Percentiles rank a stretch among this genome's conserved stretches.
Conservation (phyloP, 2,888 invertebrate genomes). For the Nymphalis c-album region DNA sequence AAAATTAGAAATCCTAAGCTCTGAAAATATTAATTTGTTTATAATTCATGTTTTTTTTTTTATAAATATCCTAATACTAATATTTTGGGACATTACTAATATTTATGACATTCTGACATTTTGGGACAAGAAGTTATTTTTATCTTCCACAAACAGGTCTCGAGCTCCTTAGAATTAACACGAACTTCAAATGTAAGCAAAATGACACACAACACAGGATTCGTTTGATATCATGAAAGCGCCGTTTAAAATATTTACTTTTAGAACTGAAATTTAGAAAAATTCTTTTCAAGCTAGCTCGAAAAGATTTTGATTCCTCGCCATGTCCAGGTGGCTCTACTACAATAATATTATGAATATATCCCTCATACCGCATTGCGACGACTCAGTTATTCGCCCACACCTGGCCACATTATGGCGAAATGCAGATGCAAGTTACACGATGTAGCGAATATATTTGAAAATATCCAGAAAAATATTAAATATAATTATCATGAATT, state of each 20-base stretch:
- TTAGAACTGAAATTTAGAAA: not conserved
- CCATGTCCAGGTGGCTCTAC: constrained; percentile 41
- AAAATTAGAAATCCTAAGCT: too few relatives aligned
- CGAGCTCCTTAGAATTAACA: not conserved
- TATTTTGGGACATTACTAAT: too few relatives aligned
- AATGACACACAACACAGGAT: not conserved
- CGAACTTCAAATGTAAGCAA: not conserved
- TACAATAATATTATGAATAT: constrained; percentile 73
- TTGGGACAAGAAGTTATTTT: too few relatives aligned
- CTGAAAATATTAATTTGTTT: too few relatives aligned
- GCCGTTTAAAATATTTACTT: constrained; percentile 15
- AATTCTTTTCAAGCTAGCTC: constrained; percentile 20
- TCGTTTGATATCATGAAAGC: not conserved
- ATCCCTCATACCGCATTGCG: constrained; percentile 75
- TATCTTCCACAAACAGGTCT: not conserved
- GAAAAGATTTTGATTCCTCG: constrained; percentile 39
- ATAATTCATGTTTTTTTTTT: too few relatives aligned
- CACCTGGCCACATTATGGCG: constrained; percentile 74
- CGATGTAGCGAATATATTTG: constrained; percentile 35
- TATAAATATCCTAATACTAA: too few relatives aligned
- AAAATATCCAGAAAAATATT: constrained; percentile 1
- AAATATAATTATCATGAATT: too few relatives aligned
- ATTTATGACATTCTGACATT: too few relatives aligned
- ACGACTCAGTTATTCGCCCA: constrained; percentile 74
- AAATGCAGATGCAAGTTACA: constrained; percentile 52